Evolutionary conservation across 1,140 invertebrate genomes (phyloP).

Genomic region (Adoxophyes honmai): DNA sequence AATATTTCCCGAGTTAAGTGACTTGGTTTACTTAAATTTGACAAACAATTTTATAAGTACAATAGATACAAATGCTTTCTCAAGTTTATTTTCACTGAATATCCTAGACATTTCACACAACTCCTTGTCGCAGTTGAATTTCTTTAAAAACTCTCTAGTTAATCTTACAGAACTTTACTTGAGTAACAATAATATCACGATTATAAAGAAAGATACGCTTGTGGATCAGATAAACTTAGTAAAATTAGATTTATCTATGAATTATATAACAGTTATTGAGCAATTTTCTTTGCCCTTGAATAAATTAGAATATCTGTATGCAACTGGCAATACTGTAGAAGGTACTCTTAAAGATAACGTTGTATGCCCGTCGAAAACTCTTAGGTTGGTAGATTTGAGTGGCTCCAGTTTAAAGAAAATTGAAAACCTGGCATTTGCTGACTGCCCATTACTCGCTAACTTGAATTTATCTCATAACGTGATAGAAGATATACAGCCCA

Average conservation of each 20-base stretch:
- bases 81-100: slow-evolving; percentile 20
- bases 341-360: slow-evolving; percentile 38
- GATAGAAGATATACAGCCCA: slow-evolving; percentile 31
- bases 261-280: slow-evolving; percentile 45
- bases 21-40: slow-evolving; percentile 41
- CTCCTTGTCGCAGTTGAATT: slow-evolving; percentile 35
- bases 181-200: slow-evolving; percentile 41
- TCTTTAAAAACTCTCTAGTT: slow-evolving; percentile 37
- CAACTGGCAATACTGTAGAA: slow-evolving; percentile 39
- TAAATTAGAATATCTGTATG: slow-evolving; percentile 51
- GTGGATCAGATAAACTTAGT: slow-evolving; percentile 31
- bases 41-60: slow-evolving; percentile 40
- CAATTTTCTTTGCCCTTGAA: slow-evolving; percentile 40
- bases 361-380: slow-evolving; percentile 44
- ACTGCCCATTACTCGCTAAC: slow-evolving; percentile 42
- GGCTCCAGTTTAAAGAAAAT: slow-evolving; percentile 46
- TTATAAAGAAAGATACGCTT: slow-evolving; percentile 33
- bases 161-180: slow-evolving; percentile 45
- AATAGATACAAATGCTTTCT: slow-evolving; percentile 39
- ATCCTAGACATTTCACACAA: slow-evolving; percentile 55
- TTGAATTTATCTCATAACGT: slow-evolving; percentile 47
- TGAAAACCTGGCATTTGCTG: slow-evolving; percentile 42
- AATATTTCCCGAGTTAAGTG: slow-evolving; percentile 37
- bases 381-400: slow-evolving; percentile 52
- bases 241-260: slow-evolving; percentile 50